Conservation (phyloP, 2,797 vertebrate genomes). For the Hippopotamyrus pictus region DNA sequence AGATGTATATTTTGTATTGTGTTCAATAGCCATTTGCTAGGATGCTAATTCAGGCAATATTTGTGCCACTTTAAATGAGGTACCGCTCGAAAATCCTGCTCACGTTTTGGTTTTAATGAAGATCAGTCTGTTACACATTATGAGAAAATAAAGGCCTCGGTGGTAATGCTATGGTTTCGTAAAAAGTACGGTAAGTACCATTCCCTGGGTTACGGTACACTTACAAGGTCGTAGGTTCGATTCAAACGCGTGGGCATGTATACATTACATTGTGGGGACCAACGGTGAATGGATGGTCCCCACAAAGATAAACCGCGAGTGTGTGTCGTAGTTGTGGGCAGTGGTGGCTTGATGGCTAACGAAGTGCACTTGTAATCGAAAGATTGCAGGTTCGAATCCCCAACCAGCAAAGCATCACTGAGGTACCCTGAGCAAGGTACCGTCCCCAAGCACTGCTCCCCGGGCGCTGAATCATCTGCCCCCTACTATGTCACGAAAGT, state of each 20-base stretch:
- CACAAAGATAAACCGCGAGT: not conserved
- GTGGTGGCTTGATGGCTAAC: too few species aligned
- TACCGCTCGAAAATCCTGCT: not conserved
- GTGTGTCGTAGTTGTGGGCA: not conserved
- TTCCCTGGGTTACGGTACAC: not conserved
- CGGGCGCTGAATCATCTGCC: too few species aligned
- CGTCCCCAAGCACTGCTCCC: too few species aligned
- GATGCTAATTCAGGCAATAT: not conserved
- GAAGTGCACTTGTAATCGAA: too few species aligned
- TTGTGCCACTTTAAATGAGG: not conserved
- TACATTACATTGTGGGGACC: not conserved
- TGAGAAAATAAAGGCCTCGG: not conserved
- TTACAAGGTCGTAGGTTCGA: not conserved
- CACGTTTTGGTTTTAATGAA: not conserved
- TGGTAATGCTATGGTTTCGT: not conserved
- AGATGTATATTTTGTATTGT: not conserved
- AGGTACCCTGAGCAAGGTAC: too few species aligned
- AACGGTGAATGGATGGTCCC: not conserved
- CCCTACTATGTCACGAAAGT: too few species aligned
- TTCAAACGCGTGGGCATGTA: not conserved
- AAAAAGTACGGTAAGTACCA: not conserved
- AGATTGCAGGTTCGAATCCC: too few species aligned
- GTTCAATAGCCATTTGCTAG: not conserved
- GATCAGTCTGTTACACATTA: not conserved
- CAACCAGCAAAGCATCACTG: too few species aligned